Percentiles rank a stretch among this genome's conserved stretches.
phyloP scores from a whole-genome alignment of 2,113 vertebrate species.

The Chitala chitala region DNA sequence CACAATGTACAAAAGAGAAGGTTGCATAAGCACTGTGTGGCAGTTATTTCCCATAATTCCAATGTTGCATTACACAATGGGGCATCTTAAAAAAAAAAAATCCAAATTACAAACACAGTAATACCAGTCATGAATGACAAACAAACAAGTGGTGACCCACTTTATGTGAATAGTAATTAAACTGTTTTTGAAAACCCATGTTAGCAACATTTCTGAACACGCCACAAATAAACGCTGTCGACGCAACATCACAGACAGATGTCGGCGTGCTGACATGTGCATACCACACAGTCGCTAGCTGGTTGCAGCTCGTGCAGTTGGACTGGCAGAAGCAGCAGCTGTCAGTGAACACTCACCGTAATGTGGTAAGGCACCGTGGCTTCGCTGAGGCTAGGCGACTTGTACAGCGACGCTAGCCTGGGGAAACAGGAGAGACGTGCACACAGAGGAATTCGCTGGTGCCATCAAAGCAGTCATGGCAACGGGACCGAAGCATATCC shows the following conservation, averaged over 20 bases:
- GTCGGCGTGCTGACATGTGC: neutral
- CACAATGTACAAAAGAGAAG: neutral
- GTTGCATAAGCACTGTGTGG: constrained; percentile 19
- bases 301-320: neutral
- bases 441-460: too few relatives aligned
- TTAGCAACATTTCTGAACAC: neutral
- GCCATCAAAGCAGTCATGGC: too few relatives aligned
- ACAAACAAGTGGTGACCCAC: neutral
- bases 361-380: constrained; percentile 54
- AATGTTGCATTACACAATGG: constrained; percentile 6
- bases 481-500: neutral
- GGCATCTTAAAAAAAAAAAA: neutral
- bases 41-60: constrained; percentile 13
- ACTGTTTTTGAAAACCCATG: neutral
- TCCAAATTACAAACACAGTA: neutral
- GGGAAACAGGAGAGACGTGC: neutral
- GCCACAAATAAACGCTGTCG: neutral
- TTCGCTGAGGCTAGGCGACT: constrained; percentile 56
- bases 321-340: neutral
- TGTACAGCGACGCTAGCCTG: constrained; percentile 54
- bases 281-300: neutral
- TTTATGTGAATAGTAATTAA: neutral
- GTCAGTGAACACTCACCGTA: constrained; percentile 34
- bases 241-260: neutral
- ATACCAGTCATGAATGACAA: neutral